Base-by-base conservation (phyloP, 2,888 invertebrate species). In the Pseudococcus longispinus region DNA sequence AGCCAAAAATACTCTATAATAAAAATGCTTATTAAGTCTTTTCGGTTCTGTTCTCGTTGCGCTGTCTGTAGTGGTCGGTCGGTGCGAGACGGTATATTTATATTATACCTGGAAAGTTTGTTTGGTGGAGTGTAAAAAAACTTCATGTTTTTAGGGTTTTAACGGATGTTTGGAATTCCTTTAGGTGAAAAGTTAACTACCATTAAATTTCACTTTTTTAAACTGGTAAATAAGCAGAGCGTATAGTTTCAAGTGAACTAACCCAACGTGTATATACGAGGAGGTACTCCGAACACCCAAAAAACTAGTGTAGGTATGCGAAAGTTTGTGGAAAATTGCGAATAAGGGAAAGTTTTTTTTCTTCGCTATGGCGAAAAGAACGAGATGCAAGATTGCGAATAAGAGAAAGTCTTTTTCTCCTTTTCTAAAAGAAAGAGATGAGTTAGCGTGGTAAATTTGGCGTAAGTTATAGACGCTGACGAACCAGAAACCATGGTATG, bases 131-230 rank as follows among this genome's bases (percentile, higher is more conserved):
- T 70, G 70, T 70, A 70, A 70, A 70, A 84, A 55, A 84, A 84
- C 46, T 46, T 84, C 15, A 84, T 84, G 84, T 51, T 82, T 46
- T 82, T 46, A 82, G 82, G 42, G 42, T 51, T 84, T 55, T 84
- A 84, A 84, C 84, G 84, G 84, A 84, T 84, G 84, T 84, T 84
- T 32, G 55, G 55, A 84, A 84, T 84, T 55, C 55, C 84, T 84
- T 84, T 55, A 84, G 84, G 84, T 84, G 84, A 84, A 84, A 84
- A 84, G 84, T 84, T 84, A 84, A 84, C 84, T 84, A 55, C 84
- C 84, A 84, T 84, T 84, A 84, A 84, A 84, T 84, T 84, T 84
- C 84, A 84, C 84, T 84, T 84, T 46, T 84, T 84, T 84, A 84
- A 46, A 51, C 84, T 55, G 46, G 84, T 84, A 84, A 84, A 84